Evolutionary conservation across 2,888 invertebrate genomes (phyloP), one percentile per base, ranked within the genome.

Genomic region (Nomada ferruginata): DNA sequence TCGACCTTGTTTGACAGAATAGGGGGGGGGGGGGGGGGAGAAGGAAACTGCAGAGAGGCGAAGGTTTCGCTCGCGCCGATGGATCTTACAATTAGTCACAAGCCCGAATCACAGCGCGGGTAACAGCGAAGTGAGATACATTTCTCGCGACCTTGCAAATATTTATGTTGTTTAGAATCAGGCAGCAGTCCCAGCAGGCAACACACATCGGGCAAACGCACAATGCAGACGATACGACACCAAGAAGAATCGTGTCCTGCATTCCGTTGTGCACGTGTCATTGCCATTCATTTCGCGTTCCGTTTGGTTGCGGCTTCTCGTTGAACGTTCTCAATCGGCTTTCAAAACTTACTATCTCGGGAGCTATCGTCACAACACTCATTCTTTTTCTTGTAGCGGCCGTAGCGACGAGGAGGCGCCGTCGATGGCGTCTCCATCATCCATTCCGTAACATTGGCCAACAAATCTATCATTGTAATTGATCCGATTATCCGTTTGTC

Each of bases 381-480:
- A 91, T 93, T 93, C 90, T 93, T 93, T 93, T 93, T 93, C 93
- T 91, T 93, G 93, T 93, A 93, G 90, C 92, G 93, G 89, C 93
- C 92, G 85, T 79, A 91, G 89, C 91, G 93, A 88, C 91, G 91
- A 86, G 90, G 90, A 88, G 90, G 90, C 86, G 91, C 85, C 85
- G 91, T 84, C 81, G 91, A 84, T 84, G 90, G 90, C 87, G 89
- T 89, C 83, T 89, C 90, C 87, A 82, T 85, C 86, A 92, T 92
- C 93, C 93, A 92, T 89, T 93, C 93, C 90, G 93, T 90, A 91
- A 90, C 89, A 93, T 92, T 92, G 91, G 90, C 90, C 90, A 91
- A 92, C 89, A 86, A 81, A 90, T 92, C 92, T 91, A 91, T 88
- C 83, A 90, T 91, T 88, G 89, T 82, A 91, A 91, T 89, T 90